A percentile compares a stretch with the other conserved stretches of the same genome.
Evolutionary conservation across 2,113 vertebrate genomes (phyloP).

Genomic region (Bungarus multicinctus): DNA sequence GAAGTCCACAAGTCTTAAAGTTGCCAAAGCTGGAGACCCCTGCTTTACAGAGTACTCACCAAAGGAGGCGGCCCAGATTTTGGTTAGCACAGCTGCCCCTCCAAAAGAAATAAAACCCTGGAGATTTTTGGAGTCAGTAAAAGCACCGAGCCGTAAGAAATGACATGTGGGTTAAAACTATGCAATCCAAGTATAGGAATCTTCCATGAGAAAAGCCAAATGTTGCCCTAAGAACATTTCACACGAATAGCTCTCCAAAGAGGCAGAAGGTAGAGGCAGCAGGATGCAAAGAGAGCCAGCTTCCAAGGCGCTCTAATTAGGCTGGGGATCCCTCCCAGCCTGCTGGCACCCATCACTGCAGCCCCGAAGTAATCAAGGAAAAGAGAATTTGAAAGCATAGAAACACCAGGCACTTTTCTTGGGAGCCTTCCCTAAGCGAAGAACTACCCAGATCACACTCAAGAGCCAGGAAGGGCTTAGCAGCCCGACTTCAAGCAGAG

Average conservation of each 20-base stretch:
- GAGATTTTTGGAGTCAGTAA: background rate
- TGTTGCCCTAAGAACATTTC: background rate
- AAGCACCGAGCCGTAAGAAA: background rate
- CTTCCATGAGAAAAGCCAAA: background rate
- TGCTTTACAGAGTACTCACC: background rate
- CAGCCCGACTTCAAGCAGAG: background rate
- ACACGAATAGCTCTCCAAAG: background rate
- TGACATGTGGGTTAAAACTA: background rate
- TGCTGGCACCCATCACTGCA: fast-evolving
- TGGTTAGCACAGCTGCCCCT: background rate
- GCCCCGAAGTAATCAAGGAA: background rate
- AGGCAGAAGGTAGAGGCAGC: background rate
- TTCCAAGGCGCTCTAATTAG: background rate
- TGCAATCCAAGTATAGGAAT: background rate
- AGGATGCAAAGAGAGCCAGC: background rate
- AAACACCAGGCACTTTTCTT: fast-evolving
- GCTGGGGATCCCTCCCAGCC: background rate
- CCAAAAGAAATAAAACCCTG: background rate
- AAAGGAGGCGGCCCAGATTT: background rate
- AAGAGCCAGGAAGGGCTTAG: background rate
- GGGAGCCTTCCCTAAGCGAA: background rate
- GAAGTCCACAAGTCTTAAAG: too few relatives aligned
- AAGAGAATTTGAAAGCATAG: background rate
- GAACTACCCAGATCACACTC: background rate
- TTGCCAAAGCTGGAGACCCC: too few relatives aligned